Conservation (phyloP, 2,113 vertebrate species). For the Trogon surrucura region DNA sequence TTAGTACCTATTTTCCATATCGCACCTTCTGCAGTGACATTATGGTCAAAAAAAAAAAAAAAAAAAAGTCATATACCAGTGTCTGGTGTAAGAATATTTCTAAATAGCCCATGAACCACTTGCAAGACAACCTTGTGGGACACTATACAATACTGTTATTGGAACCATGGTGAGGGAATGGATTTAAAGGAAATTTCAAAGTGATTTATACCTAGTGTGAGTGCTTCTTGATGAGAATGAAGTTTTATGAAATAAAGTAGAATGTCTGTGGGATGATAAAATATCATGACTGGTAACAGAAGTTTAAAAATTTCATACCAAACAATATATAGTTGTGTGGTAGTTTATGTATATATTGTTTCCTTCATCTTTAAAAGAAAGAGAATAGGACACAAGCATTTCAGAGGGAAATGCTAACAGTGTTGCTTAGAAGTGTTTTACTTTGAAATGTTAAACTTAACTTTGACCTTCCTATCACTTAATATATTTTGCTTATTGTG, state of each 20-base stretch:
- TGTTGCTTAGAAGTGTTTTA: background rate
- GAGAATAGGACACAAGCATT: background rate
- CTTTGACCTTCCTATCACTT: background rate
- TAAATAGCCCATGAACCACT: background rate
- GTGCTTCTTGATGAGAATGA: background rate
- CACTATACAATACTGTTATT: background rate
- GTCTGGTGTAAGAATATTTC: background rate
- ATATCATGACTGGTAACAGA: background rate
- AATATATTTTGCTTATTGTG: background rate
- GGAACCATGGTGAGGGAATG: background rate
- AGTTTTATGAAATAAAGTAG: background rate
- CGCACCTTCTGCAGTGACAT: background rate
- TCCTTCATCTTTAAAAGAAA: background rate
- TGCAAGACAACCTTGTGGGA: background rate
- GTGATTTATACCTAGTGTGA: background rate
- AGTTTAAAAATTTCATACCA: background rate
- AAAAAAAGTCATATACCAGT: accelerated
- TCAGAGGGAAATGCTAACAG: background rate
- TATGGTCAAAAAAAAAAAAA: too few relatives aligned
- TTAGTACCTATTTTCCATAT: background rate
- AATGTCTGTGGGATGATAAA: background rate
- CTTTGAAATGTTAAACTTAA: background rate
- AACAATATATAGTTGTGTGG: background rate
- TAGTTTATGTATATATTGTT: background rate
- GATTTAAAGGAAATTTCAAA: background rate